Base-by-base conservation (phyloP, 2,113 vertebrate genomes). In the Struthio camelus region DNA sequence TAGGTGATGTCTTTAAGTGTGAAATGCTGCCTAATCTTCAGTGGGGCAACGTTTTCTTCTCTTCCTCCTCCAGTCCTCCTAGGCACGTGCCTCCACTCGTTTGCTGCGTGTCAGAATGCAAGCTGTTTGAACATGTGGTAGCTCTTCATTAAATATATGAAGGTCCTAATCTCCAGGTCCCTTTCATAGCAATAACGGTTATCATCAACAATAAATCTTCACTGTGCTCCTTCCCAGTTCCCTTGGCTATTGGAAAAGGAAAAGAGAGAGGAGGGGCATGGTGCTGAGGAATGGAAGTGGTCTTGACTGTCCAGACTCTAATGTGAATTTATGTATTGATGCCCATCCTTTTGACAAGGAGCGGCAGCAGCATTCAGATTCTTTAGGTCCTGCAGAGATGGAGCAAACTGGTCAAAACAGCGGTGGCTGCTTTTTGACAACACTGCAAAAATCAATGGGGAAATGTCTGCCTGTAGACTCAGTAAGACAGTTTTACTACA, bases 181-280 rank as follows among this genome's bases (percentile, higher is more conserved):
- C 36, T 44, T 28, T 12, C 5, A 14, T 90, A 9, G 4, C 71
- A 58, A 5, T 40, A 70, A 72, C 1, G 34, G 32, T 30, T 72
- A 70, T 69, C 58, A 93, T 56, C 48, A 85, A 32, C 58, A 76
- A 44, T 46, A 59, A 6, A 12, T 62, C 58, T 77, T 77, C 53
- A 9, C 38, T 61, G 0, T 19, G 28, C 23, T 73, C 1, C 14
- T 80, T 34, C 25, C 14, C 14, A 2, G 0, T 51, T 80, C 1
- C 1, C 42, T 71, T 51, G n/a, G n/a, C 27, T 85, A 2, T 50
- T 67, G 58, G 67, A 30, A 53, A 80, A 70, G 13, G 23, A 44
- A 10, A 10, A 80, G 44, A 77, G 81, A 76, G 61, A 91, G 36
- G 44, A 88, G 42, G 20, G 38, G 23, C 65, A 14, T 6, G 20